Conservation (phyloP, 1,140 invertebrate species). For the Araneus ventricosus region DNA sequence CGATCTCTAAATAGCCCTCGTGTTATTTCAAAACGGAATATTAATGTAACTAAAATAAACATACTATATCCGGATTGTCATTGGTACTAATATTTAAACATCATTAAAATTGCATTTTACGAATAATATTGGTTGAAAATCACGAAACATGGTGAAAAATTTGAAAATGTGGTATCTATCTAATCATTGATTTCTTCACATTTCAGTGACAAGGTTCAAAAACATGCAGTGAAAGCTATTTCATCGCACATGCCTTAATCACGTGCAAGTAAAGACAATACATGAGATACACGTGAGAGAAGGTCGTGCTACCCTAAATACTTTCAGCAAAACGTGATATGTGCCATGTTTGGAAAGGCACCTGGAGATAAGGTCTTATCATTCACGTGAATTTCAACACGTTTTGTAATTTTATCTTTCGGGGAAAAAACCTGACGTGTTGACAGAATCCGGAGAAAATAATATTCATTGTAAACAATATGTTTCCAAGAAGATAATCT, state of each 20-base stretch:
- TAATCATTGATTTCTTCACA: neutral
- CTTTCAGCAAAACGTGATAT: neutral
- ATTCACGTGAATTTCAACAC: constrained; percentile 19
- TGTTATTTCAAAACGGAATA: too few relatives aligned
- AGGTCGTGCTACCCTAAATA: neutral
- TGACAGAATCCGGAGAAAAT: neutral
- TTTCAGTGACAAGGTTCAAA: neutral
- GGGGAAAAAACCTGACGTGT: too few relatives aligned
- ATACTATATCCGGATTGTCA: too few relatives aligned
- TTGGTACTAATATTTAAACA: too few relatives aligned
- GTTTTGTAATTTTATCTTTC: neutral
- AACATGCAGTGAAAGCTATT: neutral
- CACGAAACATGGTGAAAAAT: too few relatives aligned
- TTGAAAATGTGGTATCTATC: neutral
- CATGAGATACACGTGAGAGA: neutral
- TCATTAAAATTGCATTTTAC: too few relatives aligned
- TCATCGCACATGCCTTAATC: neutral
- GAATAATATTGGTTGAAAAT: too few relatives aligned
- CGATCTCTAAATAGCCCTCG: too few relatives aligned
- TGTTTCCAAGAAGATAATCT: too few relatives aligned
- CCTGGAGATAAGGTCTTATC: neutral
- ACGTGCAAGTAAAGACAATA: neutral
- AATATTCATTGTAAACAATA: neutral
- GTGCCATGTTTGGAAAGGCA: neutral
- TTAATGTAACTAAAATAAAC: too few relatives aligned